Conservation (phyloP, 2,797 vertebrate species). For the Sarcoramphus papa region DNA sequence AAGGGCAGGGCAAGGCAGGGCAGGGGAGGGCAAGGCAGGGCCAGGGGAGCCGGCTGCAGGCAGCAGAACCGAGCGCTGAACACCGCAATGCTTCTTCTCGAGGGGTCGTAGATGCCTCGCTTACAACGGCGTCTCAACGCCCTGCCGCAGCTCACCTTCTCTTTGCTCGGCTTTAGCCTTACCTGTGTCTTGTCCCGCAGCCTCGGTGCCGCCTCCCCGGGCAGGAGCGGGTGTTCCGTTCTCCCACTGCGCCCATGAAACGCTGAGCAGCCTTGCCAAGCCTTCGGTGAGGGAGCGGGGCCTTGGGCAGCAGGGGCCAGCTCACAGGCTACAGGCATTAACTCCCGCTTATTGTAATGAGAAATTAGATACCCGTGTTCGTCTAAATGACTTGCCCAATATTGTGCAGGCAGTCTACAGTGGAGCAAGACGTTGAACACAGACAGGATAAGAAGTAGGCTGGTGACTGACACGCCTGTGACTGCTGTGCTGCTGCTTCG, state of each 20-base stretch:
- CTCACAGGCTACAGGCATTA: no score
- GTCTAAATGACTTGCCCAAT: no score
- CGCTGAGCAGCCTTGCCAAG: neutral
- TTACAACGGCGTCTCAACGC: neutral
- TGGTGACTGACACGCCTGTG: neutral
- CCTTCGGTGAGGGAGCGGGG: neutral
- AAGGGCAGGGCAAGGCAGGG: neutral
- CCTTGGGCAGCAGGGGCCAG: neutral
- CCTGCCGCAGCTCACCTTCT: neutral
- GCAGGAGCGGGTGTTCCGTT: neutral
- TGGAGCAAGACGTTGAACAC: neutral
- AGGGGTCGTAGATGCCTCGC: neutral
- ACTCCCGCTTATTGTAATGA: neutral
- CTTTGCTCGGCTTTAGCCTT: neutral
- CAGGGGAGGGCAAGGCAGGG: neutral
- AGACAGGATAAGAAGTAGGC: neutral
- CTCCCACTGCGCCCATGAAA: neutral
- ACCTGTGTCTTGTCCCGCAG: neutral
- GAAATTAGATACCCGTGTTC: neutral
- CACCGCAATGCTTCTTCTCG: fast-evolving
- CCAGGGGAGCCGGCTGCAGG: neutral
- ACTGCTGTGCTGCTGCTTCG: neutral
- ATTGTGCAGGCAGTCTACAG: neutral
- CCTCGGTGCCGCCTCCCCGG: neutral
- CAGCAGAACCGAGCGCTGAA: neutral